Conservation (phyloP, 2,888 invertebrate genomes). For the Automeris io region DNA sequence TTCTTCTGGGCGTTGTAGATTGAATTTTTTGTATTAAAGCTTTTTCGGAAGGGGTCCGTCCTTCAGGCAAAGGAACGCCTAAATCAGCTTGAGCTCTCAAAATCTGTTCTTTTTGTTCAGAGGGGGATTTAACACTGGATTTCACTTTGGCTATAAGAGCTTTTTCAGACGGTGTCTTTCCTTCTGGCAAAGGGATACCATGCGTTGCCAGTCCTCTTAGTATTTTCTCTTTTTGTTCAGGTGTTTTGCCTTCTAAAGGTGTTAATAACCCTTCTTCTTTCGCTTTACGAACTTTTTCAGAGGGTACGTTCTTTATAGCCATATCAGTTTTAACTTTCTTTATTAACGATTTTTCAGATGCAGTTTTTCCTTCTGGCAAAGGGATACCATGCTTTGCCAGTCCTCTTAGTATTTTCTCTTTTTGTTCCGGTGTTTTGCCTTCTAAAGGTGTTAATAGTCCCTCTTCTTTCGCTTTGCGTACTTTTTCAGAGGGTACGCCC, state of each 20-base stretch:
- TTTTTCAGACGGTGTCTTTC: constrained; percentile 18
- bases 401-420: constrained; percentile 27
- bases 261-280: constrained; percentile 20
- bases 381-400: constrained; percentile 23
- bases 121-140: constrained; percentile 13
- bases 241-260: constrained; percentile 24
- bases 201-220: constrained; percentile 16
- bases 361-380: constrained; percentile 25
- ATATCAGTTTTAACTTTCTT: constrained; percentile 26
- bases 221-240: constrained; percentile 24
- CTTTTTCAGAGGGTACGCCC: constrained; percentile 21
- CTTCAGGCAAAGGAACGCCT: constrained; percentile 22
- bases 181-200: constrained; percentile 23
- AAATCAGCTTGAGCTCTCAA: constrained; percentile 15
- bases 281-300: constrained; percentile 16
- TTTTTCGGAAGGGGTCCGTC: too few species aligned
- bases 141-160: constrained; percentile 17
- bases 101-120: constrained; percentile 20
- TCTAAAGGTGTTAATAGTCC: constrained; percentile 21
- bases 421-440: constrained; percentile 25
- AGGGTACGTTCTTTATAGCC: constrained; percentile 20
- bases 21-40: too few species aligned
- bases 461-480: constrained; percentile 23
- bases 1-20: constrained; percentile 12
- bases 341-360: constrained; percentile 24